phyloP scores from a whole-genome alignment of 2,797 vertebrate species.

The Poeciliopsis presidionis region DNA sequence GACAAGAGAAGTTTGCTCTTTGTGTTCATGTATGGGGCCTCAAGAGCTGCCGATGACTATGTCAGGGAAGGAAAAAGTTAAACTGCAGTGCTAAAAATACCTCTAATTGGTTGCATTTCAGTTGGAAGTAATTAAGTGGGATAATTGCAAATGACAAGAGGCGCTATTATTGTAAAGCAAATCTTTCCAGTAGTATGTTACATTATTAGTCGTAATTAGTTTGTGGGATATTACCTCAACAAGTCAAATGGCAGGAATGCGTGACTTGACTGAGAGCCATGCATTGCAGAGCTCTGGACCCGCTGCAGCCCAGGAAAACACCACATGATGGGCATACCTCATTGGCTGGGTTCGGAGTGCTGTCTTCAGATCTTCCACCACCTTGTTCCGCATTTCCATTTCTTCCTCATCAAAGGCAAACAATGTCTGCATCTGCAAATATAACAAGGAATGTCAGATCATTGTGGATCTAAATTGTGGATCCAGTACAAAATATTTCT shows the following conservation, averaged over 20 bases:
- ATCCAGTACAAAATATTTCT: background rate
- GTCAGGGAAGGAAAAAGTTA: conserved; percentile 14
- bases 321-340: conserved; percentile 81
- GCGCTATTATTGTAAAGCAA: conserved; percentile 9
- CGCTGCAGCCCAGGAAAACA: conserved; percentile 1
- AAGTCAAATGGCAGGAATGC: conserved; percentile 7
- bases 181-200: conserved; percentile 11
- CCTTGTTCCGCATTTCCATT: conserved; percentile 96
- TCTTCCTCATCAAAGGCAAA: conserved; percentile 96
- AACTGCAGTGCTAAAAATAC: conserved; percentile 32
- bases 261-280: background rate
- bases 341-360: conserved; percentile 96
- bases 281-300: background rate
- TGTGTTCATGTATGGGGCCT: conserved; percentile 48
- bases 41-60: conserved; percentile 41
- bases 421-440: conserved; percentile 92
- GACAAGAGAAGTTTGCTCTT: conserved; percentile 31
- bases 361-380: conserved; percentile 97
- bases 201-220: conserved; percentile 18
- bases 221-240: conserved; percentile 18
- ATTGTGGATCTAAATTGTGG: background rate
- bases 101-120: conserved; percentile 18
- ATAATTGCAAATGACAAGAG: conserved; percentile 22
- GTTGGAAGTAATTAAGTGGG: conserved; percentile 22
- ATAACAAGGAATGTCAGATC: background rate